Conservation (phyloP, 2,113 vertebrate species). For the Daubentonia madagascariensis region DNA sequence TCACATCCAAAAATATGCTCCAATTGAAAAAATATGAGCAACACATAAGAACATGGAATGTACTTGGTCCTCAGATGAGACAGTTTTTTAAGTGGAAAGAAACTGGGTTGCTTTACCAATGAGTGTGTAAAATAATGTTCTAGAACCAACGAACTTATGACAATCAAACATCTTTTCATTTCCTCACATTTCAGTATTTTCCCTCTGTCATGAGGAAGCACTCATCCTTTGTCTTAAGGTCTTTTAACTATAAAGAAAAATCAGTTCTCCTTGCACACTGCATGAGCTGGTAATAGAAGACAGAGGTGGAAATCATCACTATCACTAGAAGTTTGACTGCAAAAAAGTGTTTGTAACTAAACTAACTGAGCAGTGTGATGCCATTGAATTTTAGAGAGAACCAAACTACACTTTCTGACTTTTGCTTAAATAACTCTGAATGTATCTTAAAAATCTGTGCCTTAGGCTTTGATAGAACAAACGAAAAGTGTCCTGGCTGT, state of each 20-base stretch:
- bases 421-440: background rate
- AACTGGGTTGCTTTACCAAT: background rate
- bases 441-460: background rate
- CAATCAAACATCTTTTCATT: background rate
- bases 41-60: background rate
- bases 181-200: background rate
- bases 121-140: background rate
- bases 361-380: background rate
- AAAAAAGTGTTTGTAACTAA: background rate
- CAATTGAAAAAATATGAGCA: background rate
- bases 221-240: background rate
- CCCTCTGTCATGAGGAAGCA: background rate
- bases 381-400: background rate
- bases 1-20: background rate
- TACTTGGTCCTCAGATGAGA: background rate
- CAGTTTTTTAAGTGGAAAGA: constrained; percentile 2
- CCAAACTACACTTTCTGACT: background rate
- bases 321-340: background rate
- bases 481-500: background rate
- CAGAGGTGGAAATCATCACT: background rate
- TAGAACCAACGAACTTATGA: background rate
- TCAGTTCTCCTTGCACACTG: background rate
- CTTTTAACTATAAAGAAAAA: constrained; percentile 20
- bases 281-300: background rate
- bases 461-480: background rate